These are phyloP conservation scores for Xyrichtys novacula DNA, from an alignment of 2,797 vertebrate genomes.

Conservation along the genomic window DNA sequence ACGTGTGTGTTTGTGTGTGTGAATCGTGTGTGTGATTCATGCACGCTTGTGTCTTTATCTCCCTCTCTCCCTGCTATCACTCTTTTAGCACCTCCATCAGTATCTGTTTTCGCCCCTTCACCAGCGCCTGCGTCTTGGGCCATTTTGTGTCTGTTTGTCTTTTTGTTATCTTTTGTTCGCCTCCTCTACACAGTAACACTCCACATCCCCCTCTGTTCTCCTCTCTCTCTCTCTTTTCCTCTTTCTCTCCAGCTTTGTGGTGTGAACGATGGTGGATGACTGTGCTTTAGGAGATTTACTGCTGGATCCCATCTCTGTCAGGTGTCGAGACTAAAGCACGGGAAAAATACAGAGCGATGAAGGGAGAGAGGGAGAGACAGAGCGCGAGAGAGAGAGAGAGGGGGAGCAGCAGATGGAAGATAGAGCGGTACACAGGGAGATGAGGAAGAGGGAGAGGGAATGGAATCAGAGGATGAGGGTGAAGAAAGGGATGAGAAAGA, in stretches of 20 bases:
- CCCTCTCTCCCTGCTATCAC: conserved; percentile 53
- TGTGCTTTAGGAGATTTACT: conserved; percentile 81
- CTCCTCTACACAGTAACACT: conserved; percentile 56
- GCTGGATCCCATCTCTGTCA: conserved; percentile 79
- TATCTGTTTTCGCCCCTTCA: conserved; percentile 45
- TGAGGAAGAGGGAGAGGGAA: conserved; percentile 48
- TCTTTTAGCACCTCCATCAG: conserved; percentile 69
- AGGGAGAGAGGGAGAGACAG: background rate
- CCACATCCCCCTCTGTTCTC: conserved; percentile 19
- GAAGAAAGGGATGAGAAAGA: conserved; percentile 63
- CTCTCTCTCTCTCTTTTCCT: conserved; percentile 22
- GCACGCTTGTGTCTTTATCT: conserved; percentile 64
- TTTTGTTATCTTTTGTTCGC: conserved; percentile 71
- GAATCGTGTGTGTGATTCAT: conserved; percentile 33
- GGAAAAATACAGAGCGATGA: conserved; percentile 32
- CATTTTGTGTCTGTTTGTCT: conserved; percentile 73
- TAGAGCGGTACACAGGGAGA: conserved; percentile 64
- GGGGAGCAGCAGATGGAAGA: conserved; percentile 66
- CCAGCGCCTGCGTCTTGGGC: conserved; percentile 43
- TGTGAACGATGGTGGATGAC: conserved; percentile 72
- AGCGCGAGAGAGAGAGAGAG: too few relatives aligned
- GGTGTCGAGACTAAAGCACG: conserved; percentile 75
- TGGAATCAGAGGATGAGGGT: conserved; percentile 58
- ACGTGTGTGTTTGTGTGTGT: conserved; percentile 25
- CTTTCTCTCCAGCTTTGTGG: conserved; percentile 50